Percentiles rank a stretch among this genome's conserved stretches.
Conservation (phyloP, 2,888 invertebrate species). For the Sphaerophoria taeniata region DNA sequence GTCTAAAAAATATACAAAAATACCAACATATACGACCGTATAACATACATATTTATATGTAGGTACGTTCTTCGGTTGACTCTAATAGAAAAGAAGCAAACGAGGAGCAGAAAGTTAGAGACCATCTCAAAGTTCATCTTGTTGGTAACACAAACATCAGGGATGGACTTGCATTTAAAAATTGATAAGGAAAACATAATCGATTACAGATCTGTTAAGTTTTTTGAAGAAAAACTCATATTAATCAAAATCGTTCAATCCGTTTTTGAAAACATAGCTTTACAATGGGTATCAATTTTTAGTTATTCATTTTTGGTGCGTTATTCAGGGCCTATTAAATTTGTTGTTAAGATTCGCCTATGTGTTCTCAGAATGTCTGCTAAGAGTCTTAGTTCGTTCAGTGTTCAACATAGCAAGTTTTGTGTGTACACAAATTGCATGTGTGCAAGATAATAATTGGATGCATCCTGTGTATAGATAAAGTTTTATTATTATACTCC, state of each 20-base stretch:
- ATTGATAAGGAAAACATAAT: too few relatives aligned
- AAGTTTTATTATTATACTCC: conserved; percentile 6
- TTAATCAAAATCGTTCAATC: too few relatives aligned
- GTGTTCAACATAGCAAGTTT: conserved; percentile 16
- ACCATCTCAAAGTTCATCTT: conserved; percentile 63
- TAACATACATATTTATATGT: not conserved
- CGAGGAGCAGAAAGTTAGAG: not conserved
- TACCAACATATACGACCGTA: conserved; percentile 8
- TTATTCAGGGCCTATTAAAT: too few relatives aligned
- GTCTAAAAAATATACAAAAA: conserved; percentile 12
- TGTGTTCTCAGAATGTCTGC: not conserved
- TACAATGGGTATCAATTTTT: too few relatives aligned
- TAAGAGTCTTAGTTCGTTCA: not conserved
- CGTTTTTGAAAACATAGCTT: too few relatives aligned
- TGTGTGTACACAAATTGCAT: conserved; percentile 21
- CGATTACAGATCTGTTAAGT: too few relatives aligned
- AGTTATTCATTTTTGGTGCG: too few relatives aligned
- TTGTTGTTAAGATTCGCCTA: not conserved
- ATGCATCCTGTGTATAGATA: conserved; percentile 49
- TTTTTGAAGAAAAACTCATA: too few relatives aligned
- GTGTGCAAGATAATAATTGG: conserved; percentile 62
- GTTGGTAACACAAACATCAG: not conserved
- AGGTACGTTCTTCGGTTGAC: not conserved
- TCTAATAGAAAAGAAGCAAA: not conserved
- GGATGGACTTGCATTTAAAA: not conserved